A percentile compares a stretch with the other conserved stretches of the same genome.
These are phyloP conservation scores for Anniella stebbinsi DNA, from an alignment of 2,797 vertebrate species.

Conservation along the genomic window DNA sequence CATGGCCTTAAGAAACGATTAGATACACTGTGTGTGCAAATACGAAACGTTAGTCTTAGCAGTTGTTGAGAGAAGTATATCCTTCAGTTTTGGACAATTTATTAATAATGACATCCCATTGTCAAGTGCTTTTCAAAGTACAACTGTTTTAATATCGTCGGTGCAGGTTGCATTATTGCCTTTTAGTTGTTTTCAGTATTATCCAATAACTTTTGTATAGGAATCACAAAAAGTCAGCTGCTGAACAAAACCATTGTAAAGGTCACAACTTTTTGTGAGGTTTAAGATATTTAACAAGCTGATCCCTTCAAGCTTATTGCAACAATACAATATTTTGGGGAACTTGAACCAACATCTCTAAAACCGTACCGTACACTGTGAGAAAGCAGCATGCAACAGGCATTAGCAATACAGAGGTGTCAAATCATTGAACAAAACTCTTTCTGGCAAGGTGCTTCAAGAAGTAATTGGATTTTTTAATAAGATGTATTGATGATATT, in stretches of 20 bases:
- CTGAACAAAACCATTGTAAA: background rate
- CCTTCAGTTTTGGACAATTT: conserved; percentile 2
- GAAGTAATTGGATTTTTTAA: background rate
- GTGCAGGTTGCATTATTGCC: background rate
- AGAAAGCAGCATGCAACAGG: background rate
- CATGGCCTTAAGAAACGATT: conserved; percentile 50
- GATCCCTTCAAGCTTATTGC: background rate
- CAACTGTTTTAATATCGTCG: background rate
- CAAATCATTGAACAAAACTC: background rate
- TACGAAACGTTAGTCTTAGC: conserved; percentile 39
- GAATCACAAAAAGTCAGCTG: background rate
- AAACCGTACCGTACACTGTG: fast-evolving
- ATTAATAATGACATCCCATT: background rate
- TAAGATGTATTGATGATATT: background rate
- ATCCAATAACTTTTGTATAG: background rate
- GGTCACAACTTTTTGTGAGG: background rate
- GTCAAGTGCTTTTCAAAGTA: background rate
- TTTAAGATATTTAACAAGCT: background rate
- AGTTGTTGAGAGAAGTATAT: conserved; percentile 14
- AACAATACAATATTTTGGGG: background rate
- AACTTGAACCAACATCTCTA: background rate
- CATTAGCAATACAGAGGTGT: background rate
- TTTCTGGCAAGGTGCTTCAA: background rate
- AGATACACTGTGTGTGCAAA: conserved; percentile 42
- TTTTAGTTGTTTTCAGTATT: background rate